These are phyloP conservation scores for Tribolium madens DNA, from an alignment of 1,140 invertebrate species.

Conservation along the genomic window DNA sequence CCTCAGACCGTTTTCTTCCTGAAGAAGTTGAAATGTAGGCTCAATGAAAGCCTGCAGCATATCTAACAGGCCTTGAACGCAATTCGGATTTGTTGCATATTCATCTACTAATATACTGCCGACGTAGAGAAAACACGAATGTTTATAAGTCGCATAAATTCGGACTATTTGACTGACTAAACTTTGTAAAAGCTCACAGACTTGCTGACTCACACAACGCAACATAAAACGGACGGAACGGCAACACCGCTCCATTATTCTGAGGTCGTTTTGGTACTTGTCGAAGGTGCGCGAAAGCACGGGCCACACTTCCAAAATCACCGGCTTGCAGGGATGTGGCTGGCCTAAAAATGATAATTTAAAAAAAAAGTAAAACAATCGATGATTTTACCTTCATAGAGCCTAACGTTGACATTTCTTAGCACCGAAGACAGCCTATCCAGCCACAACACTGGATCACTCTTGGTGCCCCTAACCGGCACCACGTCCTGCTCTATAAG, in stretches of 20 bases:
- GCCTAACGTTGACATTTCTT: slow-evolving; percentile 73
- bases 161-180: slow-evolving; percentile 88
- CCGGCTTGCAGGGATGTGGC: slow-evolving; percentile 84
- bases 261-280: slow-evolving; percentile 82
- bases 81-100: slow-evolving; percentile 80
- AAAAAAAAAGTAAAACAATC: too few species aligned
- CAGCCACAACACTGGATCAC: slow-evolving; percentile 92
- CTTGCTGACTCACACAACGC: slow-evolving; percentile 85
- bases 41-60: slow-evolving; percentile 91
- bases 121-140: slow-evolving; percentile 96
- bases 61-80: slow-evolving; percentile 80
- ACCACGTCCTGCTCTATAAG: slow-evolving; percentile 69
- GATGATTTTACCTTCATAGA: slow-evolving; percentile 59
- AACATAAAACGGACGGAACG: slow-evolving; percentile 91
- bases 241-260: slow-evolving; percentile 93
- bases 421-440: slow-evolving; percentile 93
- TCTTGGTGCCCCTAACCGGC: slow-evolving; percentile 67
- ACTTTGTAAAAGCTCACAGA: slow-evolving; percentile 77
- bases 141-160: slow-evolving; percentile 85
- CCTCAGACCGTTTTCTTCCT: slow-evolving; percentile 80
- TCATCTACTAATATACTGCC: slow-evolving; percentile 97
- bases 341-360: slow-evolving; percentile 67
- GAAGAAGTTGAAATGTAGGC: slow-evolving; percentile 86
- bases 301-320: slow-evolving; percentile 89
- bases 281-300: slow-evolving; percentile 82